phyloP scores from a whole-genome alignment of 1,140 invertebrate genomes.

The Acromyrmex charruanus region DNA sequence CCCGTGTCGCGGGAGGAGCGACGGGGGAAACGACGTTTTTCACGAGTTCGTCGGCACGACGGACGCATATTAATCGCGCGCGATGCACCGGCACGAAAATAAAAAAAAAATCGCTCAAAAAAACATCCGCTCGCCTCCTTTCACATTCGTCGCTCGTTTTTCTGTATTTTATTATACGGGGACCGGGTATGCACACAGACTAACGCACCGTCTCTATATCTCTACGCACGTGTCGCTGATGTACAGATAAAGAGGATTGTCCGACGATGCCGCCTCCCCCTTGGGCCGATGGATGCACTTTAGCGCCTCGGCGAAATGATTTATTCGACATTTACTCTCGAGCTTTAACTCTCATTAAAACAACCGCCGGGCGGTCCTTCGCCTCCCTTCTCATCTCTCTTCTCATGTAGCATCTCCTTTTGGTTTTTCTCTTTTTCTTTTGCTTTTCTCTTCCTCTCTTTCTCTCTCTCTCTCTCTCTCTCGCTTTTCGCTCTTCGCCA shows the following conservation, averaged over 20 bases:
- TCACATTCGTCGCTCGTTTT: constrained; percentile 73
- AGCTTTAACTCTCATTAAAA: constrained; percentile 85
- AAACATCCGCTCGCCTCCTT: constrained; percentile 61
- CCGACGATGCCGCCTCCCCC: constrained; percentile 58
- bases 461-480: neutral
- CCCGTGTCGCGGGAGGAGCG: neutral
- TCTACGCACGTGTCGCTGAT: constrained; percentile 58
- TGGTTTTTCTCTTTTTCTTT: neutral
- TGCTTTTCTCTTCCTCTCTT: neutral
- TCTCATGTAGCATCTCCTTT: neutral
- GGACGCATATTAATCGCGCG: constrained; percentile 70
- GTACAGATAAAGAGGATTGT: constrained; percentile 69
- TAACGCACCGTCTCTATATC: constrained; percentile 26
- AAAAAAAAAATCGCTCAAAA: constrained; percentile 37
- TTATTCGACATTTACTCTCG: constrained; percentile 84
- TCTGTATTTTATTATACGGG: constrained; percentile 65
- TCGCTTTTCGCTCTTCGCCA: constrained; percentile 34
- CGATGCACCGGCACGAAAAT: constrained; percentile 61
- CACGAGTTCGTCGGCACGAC: constrained; percentile 49
- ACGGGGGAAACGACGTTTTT: constrained; percentile 35
- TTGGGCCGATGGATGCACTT: constrained; percentile 61
- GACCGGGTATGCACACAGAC: neutral
- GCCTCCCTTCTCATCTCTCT: neutral
- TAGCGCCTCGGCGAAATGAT: constrained; percentile 81
- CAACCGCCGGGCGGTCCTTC: constrained; percentile 75